These are phyloP conservation scores for Ryuthela nishihirai DNA, from an alignment of 2,888 invertebrate genomes.

Conservation along the genomic window DNA sequence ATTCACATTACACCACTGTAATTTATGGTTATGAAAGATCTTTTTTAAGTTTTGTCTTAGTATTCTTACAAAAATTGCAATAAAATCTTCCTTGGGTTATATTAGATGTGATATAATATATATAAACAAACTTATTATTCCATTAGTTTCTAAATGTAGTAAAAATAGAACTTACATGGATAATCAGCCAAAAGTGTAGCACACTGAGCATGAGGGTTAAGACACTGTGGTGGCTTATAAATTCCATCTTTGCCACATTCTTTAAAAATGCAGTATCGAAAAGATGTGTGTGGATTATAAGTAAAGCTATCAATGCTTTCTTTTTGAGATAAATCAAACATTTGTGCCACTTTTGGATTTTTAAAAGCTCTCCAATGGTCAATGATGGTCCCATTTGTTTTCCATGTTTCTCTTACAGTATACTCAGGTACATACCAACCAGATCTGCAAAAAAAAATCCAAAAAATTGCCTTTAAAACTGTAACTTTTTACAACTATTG, in stretches of 20 bases:
- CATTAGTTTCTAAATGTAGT: background rate
- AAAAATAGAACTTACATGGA: constrained; percentile 48
- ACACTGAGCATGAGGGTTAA: constrained; percentile 45
- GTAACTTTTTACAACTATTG: too few relatives aligned
- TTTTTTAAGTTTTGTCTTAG: too few relatives aligned
- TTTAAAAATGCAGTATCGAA: constrained; percentile 52
- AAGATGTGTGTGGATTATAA: constrained; percentile 46
- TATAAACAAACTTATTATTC: too few relatives aligned
- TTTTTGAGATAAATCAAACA: constrained; percentile 53
- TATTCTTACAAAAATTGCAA: too few relatives aligned
- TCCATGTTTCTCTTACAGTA: constrained; percentile 47
- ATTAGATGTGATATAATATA: too few relatives aligned
- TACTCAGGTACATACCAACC: constrained; percentile 52
- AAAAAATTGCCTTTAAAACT: too few relatives aligned
- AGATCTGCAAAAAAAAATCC: constrained; percentile 47
- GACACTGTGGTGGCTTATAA: constrained; percentile 60
- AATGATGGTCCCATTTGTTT: constrained; percentile 16
- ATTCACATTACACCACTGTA: too few relatives aligned
- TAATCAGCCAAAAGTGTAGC: constrained; percentile 54
- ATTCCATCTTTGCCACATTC: constrained; percentile 57
- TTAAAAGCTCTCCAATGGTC: constrained; percentile 61
- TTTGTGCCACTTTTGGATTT: constrained; percentile 52
- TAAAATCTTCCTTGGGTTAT: too few relatives aligned
- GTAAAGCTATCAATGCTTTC: constrained; percentile 1
- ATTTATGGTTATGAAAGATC: too few relatives aligned